Evolutionary conservation across 2,888 invertebrate genomes (phyloP).

Genomic region (Elmis aenea): DNA sequence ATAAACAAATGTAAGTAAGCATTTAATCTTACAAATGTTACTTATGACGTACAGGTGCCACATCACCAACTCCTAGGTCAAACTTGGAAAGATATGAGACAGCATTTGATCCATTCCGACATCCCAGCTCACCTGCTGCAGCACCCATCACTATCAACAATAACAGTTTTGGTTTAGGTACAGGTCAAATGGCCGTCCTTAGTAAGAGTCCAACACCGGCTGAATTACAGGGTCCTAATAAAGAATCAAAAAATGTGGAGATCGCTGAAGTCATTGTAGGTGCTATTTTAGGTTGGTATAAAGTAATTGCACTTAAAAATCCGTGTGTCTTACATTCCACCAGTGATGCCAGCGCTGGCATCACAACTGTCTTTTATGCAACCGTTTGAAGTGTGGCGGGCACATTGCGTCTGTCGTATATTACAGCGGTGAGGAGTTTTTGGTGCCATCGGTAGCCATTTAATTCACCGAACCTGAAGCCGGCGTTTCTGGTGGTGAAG

Average conservation of each 20-base stretch:
- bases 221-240: constrained; percentile 58
- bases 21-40: too few species aligned
- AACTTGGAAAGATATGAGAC: constrained; percentile 68
- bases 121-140: constrained; percentile 67
- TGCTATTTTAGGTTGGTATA: constrained; percentile 77
- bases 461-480: too few species aligned
- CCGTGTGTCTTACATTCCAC: too few species aligned
- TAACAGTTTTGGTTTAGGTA: constrained; percentile 83
- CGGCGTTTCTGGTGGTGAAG: too few species aligned
- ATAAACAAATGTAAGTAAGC: too few species aligned
- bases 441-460: too few species aligned
- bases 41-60: too few species aligned
- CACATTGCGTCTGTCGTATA: too few species aligned
- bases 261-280: constrained; percentile 95
- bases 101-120: constrained; percentile 68
- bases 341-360: too few species aligned
- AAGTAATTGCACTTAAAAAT: background rate
- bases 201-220: constrained; percentile 80
- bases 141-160: constrained; percentile 78
- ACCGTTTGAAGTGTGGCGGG: too few species aligned
- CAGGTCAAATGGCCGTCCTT: constrained; percentile 66
- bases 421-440: too few species aligned
- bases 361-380: too few species aligned
- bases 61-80: constrained; percentile 62
- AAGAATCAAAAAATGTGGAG: constrained; percentile 88